Evolutionary conservation across 2,797 vertebrate genomes (phyloP).

Genomic region (Sitta carolinensis): DNA sequence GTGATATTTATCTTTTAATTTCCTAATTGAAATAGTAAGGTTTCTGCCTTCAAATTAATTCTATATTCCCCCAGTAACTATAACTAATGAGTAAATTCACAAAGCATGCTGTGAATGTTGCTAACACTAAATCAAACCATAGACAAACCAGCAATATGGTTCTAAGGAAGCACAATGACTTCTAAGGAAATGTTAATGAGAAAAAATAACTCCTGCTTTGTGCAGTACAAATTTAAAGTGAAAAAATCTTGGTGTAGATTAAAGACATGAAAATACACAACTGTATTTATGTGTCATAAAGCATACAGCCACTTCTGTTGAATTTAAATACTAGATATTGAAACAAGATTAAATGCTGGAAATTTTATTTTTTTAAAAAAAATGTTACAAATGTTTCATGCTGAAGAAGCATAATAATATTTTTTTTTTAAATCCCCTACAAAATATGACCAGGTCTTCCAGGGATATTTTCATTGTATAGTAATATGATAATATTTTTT

Average conservation of each 20-base stretch:
- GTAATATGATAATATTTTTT: background rate
- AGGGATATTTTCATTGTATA: background rate
- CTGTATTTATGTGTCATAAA: background rate
- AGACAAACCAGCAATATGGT: background rate
- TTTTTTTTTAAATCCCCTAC: fast-evolving
- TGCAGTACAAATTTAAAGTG: background rate
- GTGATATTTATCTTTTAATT: background rate
- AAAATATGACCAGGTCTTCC: background rate
- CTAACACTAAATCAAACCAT: background rate
- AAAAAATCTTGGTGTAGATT: background rate
- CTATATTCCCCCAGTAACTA: background rate
- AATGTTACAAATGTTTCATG: background rate
- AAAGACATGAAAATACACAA: background rate
- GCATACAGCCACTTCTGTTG: background rate
- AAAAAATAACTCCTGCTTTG: background rate
- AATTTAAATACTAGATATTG: background rate
- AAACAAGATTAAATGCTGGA: background rate
- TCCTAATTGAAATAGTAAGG: background rate
- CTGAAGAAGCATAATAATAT: background rate
- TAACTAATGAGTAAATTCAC: background rate
- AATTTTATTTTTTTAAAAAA: background rate
- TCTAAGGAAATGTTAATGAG: background rate
- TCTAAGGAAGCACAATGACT: background rate
- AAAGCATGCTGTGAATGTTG: background rate
- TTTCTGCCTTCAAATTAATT: background rate